Percentiles rank a stretch among this genome's conserved stretches.
phyloP scores from a whole-genome alignment of 1,140 invertebrate species.

The Gonioctena quinquepunctata region DNA sequence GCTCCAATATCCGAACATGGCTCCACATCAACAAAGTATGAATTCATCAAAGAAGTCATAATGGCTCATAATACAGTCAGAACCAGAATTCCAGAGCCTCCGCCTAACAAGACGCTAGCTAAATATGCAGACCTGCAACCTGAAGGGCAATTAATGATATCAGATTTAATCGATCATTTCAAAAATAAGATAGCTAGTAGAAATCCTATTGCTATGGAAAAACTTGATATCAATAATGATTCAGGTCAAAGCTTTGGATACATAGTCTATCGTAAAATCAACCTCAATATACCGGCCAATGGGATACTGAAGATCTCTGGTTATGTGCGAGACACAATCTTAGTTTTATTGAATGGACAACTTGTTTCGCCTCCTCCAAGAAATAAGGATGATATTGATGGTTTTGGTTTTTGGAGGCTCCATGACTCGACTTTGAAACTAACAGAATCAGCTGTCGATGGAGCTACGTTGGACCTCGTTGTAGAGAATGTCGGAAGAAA shows the following conservation, averaged over 20 bases:
- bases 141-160: constrained; percentile 37
- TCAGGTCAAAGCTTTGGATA: constrained; percentile 66
- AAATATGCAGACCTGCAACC: constrained; percentile 42
- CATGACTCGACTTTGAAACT: constrained; percentile 47
- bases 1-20: constrained; percentile 60
- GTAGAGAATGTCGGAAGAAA: constrained; percentile 66
- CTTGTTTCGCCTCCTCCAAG: constrained; percentile 49
- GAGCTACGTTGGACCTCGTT: constrained; percentile 59
- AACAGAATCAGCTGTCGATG: constrained; percentile 24
- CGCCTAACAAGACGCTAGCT: constrained; percentile 41
- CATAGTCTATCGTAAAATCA: constrained; percentile 58
- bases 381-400: constrained; percentile 44
- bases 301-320: constrained; percentile 55
- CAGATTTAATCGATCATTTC: constrained; percentile 44
- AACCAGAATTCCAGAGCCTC: constrained; percentile 52
- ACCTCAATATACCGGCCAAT: constrained; percentile 37
- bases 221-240: constrained; percentile 57
- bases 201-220: constrained; percentile 60
- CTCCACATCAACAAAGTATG: constrained; percentile 57
- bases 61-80: constrained; percentile 53
- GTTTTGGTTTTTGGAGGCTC: constrained; percentile 58
- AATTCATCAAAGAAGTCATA: constrained; percentile 49
- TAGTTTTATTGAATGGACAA: constrained; percentile 58
- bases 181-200: constrained; percentile 27
- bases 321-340: constrained; percentile 60